Base-by-base conservation (phyloP, 2,888 invertebrate genomes). In the Kuschelorhynchus macadamiae region DNA sequence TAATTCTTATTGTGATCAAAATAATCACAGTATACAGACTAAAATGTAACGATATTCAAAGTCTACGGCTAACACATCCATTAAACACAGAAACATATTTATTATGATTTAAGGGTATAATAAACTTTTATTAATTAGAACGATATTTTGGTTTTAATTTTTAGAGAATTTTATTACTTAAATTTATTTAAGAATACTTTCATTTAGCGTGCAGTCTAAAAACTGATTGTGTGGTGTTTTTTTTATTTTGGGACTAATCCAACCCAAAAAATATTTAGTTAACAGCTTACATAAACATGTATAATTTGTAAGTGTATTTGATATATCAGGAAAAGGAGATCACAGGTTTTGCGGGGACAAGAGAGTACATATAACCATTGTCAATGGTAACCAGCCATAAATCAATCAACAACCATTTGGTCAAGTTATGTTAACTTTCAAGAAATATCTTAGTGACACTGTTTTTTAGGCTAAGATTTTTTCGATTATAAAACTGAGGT, bases 201-300 rank as follows among this genome's bases (percentile, higher is more conserved):
- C 79, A 76, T 74, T 79, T 73, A 81, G 81, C 81, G 85, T 84
- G 85, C 85, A 85, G 84, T 85, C 84, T 84, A 83, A 78, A 72
- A 83, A 82, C 83, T 84, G 83, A 84, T 83, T 84, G 84, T 82
- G 81, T 83, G 83, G 82, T 83, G 82, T 83, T 82, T 74, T 60
- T 71, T 68, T 63, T 71, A 60, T 64, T 71, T 64, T 68, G 61
- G 61, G 68, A 57, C 55, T 61, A 64, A 62, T 61, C 61, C 66
- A 62, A 70, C 65, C 79, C 76, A 78, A 80, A 80, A 81, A 78
- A 80, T 67, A 60, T 62, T 65, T 66, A 67, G 50, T 62, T 60
- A 71, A 68, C 67, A 81, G 78, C 79, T 77, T 76, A 75, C 76
- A 80, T 77, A 76, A 79, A 80, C 64, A 69, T 69, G 64, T 69